Base-by-base conservation (phyloP, 64 coral and sea anemone species). In the Montipora foliosa region DNA sequence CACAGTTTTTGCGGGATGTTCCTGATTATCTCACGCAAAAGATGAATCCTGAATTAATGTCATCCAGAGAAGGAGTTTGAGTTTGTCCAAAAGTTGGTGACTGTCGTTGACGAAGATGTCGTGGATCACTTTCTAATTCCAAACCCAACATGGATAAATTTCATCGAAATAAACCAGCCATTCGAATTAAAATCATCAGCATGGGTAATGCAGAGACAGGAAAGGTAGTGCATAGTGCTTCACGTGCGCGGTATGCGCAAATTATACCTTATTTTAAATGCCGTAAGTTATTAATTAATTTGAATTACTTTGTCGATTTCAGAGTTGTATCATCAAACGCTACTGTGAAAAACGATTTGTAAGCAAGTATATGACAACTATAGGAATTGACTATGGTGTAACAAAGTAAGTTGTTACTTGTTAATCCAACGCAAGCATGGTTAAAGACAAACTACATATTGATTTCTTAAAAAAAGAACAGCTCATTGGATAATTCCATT, bases 331-430 rank as follows among this genome's bases (percentile, higher is more conserved):
- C 9, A 99, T 99, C 68, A 99, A 99, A 89, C 78, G 98, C 8
- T 99, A 99, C 50, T 99, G 97, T 76, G 97, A 99, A 45, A 99
- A 99, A 73, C 78, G 97, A 90, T 99, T 99, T 96, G 95, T 99
- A 6, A 99, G 95, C 92, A 99, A 99, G 86, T 99, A 99, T 76
- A 94, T 99, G 92, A 91, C 98, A 64, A 99, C 98, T 7, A 99
- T 99, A 73, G 98, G 98, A 14, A 99, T 99, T 52, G 98, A 99
- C 67, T 99, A 96, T 90, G 95, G 98, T 58, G 98, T 99, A 14
- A 99, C 98, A 62, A 99, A 95, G 98, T 99, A 79, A 96, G 89
- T 85, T 92, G 52, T 55, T 55, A 7, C 52, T 55, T 7, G 10
- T 55, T 55, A 55, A 7, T 55, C 52, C 52, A 55, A 10, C 10